Conservation (phyloP, 2,113 vertebrate species). For the Galbula dea region DNA sequence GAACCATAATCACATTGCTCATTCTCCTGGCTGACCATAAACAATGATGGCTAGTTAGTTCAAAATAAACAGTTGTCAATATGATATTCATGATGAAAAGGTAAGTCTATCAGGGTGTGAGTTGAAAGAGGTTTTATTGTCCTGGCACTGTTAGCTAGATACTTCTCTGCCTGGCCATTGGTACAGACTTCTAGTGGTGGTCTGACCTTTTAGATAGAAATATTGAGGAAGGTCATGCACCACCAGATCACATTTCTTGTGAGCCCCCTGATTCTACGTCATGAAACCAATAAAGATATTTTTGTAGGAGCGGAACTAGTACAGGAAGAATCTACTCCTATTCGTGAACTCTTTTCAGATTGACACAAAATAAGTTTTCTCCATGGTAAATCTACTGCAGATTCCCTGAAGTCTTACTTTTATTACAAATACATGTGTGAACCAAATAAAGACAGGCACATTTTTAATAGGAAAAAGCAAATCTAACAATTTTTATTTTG, state of each 20-base stretch:
- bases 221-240: not conserved
- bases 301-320: not conserved
- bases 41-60: not conserved
- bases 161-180: not conserved
- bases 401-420: not conserved
- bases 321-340: not conserved
- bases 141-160: not conserved
- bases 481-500: not conserved
- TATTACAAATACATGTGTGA: not conserved
- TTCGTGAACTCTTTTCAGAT: not conserved
- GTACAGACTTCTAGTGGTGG: not conserved
- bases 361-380: not conserved
- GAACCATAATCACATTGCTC: not conserved
- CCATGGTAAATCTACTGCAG: not conserved
- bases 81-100: not conserved
- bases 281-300: not conserved
- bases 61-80: not conserved
- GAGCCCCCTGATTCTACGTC: not conserved
- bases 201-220: not conserved
- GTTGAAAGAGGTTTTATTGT: not conserved
- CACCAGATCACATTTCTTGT: not conserved
- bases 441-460: not conserved
- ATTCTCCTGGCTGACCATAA: not conserved
- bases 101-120: not conserved
- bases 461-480: not conserved